phyloP scores from a whole-genome alignment of 2,113 vertebrate genomes.

The Toxotes chatareus region DNA sequence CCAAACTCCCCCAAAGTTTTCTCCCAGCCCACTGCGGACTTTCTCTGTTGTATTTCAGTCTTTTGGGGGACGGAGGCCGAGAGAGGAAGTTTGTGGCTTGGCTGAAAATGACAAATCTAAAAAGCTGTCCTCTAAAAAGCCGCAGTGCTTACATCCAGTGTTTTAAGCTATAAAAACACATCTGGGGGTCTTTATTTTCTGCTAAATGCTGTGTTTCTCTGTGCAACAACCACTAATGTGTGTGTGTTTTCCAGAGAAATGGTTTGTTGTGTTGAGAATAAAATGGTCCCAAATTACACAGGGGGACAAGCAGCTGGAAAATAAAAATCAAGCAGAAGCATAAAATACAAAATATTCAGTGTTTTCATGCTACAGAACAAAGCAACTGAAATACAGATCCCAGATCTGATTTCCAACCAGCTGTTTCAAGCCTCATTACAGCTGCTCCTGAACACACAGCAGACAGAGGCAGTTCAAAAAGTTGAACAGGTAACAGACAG shows the following conservation, averaged over 20 bases:
- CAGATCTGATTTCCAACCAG: too few species aligned
- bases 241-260: conserved; percentile 17
- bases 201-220: conserved; percentile 28
- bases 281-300: conserved; percentile 38
- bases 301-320: too few species aligned
- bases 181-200: conserved; percentile 29
- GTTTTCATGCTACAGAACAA: too few species aligned
- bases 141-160: background rate
- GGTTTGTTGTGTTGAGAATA: background rate
- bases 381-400: too few species aligned
- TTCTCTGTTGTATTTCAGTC: conserved; percentile 25
- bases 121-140: conserved; percentile 13
- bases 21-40: conserved; percentile 2
- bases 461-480: too few species aligned
- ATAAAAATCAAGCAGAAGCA: too few species aligned
- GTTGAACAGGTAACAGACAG: too few species aligned
- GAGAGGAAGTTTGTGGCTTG: conserved; percentile 6
- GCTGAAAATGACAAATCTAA: conserved; percentile 24
- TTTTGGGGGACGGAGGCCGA: background rate
- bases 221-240: conserved; percentile 20
- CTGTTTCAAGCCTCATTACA: too few species aligned
- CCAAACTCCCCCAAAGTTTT: background rate
- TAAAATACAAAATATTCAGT: too few species aligned
- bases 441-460: too few species aligned
- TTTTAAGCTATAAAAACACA: conserved; percentile 36